phyloP scores from a whole-genome alignment of 1,140 invertebrate species.

The Melipona quadrifasciata region DNA sequence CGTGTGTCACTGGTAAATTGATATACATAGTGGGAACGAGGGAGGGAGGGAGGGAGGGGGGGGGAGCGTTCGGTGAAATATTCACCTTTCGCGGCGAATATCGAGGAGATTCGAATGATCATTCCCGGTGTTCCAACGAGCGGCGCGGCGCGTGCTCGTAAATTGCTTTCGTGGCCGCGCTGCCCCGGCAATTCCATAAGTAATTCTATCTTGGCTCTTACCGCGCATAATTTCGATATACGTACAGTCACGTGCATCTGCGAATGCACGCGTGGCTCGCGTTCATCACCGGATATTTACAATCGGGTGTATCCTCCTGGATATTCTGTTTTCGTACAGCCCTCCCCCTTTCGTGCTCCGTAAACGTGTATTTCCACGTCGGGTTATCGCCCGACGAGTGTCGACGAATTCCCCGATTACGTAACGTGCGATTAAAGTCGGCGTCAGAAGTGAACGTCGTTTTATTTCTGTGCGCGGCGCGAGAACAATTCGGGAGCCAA shows the following conservation, averaged over 20 bases:
- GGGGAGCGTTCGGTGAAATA: constrained; percentile 34
- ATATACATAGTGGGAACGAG: constrained; percentile 35
- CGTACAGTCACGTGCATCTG: neutral
- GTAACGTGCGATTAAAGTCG: constrained; percentile 36
- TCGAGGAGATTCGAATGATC: constrained; percentile 67
- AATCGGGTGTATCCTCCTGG: constrained; percentile 21
- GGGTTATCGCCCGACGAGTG: neutral
- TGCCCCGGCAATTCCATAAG: constrained; percentile 70
- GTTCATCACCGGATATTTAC: neutral
- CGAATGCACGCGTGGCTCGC: neutral
- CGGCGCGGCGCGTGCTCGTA: constrained; percentile 54
- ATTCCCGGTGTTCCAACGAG: constrained; percentile 40
- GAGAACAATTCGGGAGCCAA: neutral
- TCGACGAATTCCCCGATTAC: constrained; percentile 32
- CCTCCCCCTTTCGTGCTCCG: neutral
- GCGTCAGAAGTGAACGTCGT: constrained; percentile 20
- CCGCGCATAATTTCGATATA: constrained; percentile 61
- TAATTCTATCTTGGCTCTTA: constrained; percentile 73
- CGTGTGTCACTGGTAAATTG: constrained; percentile 28
- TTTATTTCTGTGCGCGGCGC: constrained; percentile 9
- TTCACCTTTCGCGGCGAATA: constrained; percentile 57
- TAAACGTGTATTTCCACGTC: constrained; percentile 18
- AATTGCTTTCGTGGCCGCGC: constrained; percentile 69
- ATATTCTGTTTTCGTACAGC: constrained; percentile 19
- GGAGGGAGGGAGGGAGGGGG: neutral